Evolutionary conservation across 2,888 invertebrate genomes (phyloP), one percentile per base, ranked within the genome.

Genomic region (Athalia rosae): DNA sequence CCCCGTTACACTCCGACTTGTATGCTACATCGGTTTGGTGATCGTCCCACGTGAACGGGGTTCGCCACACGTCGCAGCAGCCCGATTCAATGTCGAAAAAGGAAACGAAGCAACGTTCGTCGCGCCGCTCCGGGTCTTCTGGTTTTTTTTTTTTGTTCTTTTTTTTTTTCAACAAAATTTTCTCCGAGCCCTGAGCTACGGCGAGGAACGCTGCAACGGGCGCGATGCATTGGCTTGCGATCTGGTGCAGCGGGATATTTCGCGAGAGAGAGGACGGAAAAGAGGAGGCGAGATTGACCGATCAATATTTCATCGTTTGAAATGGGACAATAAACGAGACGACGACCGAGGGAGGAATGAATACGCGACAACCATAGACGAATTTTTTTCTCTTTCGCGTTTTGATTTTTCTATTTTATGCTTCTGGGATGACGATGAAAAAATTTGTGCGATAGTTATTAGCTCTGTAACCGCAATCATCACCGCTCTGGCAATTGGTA

Each of bases 301-400:
- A 67, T 67, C 67, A 67, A 67, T 67, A 67, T 67, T 67, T 67
- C 67, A 67, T 67, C 67, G 67, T 67, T 67, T 67, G 50, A 67
- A 67, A 67, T 6, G 53, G 67, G 28, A 53, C 48, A 67, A 67
- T 67, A 11, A 67, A 66, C 66, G 28, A 28, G 28, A 28, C 28
- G 28, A 28, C 28, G 28, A 28, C 28, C 28, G 28, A 2, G 28
- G 53, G 9, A 53, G 7, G 9, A 53, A 53, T 53, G n/a, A 53
- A 53, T 53, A 53, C 53, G 7, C 28, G 28, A 28, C 28, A 28
- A 28, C 28, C 28, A 28, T 28, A 2, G 28, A 28, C 28, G 15
- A 66, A 28, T 7, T 47, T 28, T 11, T 61, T 28, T 61, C 11
- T 61, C 9, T 61, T 58, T 15, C 28, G 28, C 28, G 28, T 28